phyloP scores from a whole-genome alignment of 2,113 vertebrate species.

The Maylandia zebra region DNA sequence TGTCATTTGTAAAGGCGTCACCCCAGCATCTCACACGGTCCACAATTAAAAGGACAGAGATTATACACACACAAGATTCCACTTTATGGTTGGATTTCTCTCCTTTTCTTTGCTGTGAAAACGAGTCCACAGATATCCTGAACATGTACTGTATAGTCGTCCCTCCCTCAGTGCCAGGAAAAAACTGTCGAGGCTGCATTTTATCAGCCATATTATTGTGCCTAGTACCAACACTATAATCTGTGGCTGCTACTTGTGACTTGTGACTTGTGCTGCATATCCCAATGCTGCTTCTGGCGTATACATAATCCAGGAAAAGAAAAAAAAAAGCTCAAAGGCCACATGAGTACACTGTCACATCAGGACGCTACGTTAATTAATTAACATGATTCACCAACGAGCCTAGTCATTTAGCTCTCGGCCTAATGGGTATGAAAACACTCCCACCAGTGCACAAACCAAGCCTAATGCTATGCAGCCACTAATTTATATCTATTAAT shows the following conservation, averaged over 20 bases:
- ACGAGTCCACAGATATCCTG: background rate
- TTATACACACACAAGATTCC: background rate
- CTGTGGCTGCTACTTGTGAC: conserved; percentile 53
- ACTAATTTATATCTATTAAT: conserved; percentile 19
- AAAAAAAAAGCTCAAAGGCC: background rate
- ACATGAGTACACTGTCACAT: background rate
- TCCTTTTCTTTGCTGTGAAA: background rate
- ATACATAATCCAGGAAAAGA: background rate
- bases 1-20: background rate
- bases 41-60: background rate
- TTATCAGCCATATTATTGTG: conserved; percentile 42
- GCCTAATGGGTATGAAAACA: background rate
- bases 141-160: background rate
- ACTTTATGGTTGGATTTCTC: conserved; percentile 40
- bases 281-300: conserved; percentile 46
- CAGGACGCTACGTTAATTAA: background rate
- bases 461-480: conserved; percentile 56
- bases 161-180: conserved; percentile 46
- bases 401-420: background rate
- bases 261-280: conserved; percentile 45
- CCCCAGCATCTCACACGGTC: background rate
- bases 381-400: background rate
- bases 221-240: conserved; percentile 47
- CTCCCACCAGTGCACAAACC: conserved; percentile 15
- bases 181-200: conserved; percentile 43